Evolutionary conservation across 2,888 invertebrate genomes (phyloP), one percentile per base, ranked within the genome.

Genomic region (Palloptera scutellata): DNA sequence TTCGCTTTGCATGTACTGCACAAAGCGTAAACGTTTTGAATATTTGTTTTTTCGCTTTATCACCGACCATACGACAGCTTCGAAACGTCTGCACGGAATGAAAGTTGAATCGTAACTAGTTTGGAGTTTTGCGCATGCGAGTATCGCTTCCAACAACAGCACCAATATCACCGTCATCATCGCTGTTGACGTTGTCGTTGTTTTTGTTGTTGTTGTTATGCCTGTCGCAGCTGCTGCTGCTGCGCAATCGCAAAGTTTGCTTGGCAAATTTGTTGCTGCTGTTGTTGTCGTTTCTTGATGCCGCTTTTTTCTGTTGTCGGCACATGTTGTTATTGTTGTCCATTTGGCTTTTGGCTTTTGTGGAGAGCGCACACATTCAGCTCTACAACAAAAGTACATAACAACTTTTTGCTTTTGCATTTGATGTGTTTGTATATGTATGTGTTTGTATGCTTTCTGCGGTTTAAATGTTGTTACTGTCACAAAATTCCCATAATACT

Each of bases 101-200:
- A 83, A 83, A 83, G 84, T 83, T 82, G 81, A 78, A 76, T 81
- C 78, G 81, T 81, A 83, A 83, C 83, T 83, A 82, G 84, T 83
- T 83, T 83, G 61, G 74, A 54, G 59, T 66, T 70, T 75, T 72
- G 74, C 73, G 74, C 73, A 70, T 76, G 75, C 70, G 69, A 74
- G 73, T 72, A 43, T 45, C 60, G 41, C 17, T 15, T 9, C 19
- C 58, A 19, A n/a, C 45, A 17, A 51, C 30, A 6, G 54, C 48
- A 13, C 30, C 45, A 62, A 20, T 12, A 40, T 11, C 42, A 57
- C 57, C 41, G n/a, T n/a, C 48, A 48, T 15, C 15, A 48, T 30
- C 30, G 6, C 2, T 30, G 30, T 30, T 30, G 6, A 2, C 6
- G 42, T 51, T 40, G 41, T 41, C 45, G 59, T 30, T 58, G 42